These are phyloP conservation scores for Nasonia giraulti DNA, from an alignment of 1,140 invertebrate genomes.

Conservation along the genomic window DNA sequence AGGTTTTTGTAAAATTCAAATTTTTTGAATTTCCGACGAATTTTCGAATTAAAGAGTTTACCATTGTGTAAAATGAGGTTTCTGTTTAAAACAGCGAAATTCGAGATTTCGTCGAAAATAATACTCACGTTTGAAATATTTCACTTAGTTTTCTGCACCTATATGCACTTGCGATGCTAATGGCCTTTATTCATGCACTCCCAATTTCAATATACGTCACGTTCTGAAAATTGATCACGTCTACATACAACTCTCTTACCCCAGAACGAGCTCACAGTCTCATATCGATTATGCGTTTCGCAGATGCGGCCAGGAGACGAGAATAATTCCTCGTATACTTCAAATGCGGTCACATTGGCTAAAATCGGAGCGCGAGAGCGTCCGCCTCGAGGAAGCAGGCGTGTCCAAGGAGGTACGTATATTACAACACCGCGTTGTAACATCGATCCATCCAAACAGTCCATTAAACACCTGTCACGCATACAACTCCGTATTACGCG, in stretches of 20 bases:
- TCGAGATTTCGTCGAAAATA: no score
- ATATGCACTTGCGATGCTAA: no score
- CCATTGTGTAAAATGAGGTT: no score
- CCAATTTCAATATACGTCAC: no score
- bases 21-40: no score
- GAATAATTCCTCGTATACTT: slow-evolving; percentile 95
- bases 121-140: no score
- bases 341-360: slow-evolving; percentile 95
- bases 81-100: no score
- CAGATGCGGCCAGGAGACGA: slow-evolving; percentile 97
- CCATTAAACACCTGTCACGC: neutral
- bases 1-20: no score
- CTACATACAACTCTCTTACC: no score
- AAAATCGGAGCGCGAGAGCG: slow-evolving; percentile 91
- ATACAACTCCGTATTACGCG: neutral
- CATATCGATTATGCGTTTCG: slow-evolving; percentile 54
- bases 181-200: neutral
- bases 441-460: neutral
- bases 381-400: slow-evolving; percentile 93
- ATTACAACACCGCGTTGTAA: neutral
- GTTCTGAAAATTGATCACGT: no score
- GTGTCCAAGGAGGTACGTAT: slow-evolving; percentile 86
- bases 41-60: no score
- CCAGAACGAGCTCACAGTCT: neutral
- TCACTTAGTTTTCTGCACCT: no score